Base-by-base conservation (phyloP, 2,888 invertebrate species). In the Athalia rosae region DNA sequence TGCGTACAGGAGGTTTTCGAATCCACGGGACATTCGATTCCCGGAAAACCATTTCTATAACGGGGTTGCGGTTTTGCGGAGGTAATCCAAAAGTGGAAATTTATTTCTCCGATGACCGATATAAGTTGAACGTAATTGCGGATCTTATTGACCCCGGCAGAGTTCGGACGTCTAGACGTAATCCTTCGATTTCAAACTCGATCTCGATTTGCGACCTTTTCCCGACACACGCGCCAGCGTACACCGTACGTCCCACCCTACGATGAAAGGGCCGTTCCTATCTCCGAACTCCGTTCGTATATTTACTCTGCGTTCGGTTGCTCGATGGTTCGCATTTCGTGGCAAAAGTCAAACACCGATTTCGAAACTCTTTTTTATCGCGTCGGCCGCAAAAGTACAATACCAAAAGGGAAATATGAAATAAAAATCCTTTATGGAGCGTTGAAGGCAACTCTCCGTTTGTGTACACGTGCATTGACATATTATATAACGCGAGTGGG, bases 261-360 rank as follows among this genome's bases (percentile, higher is more conserved):
- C 28, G 28, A 28, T 28, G 28, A 28, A 28, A 28, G 28, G 28
- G 28, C 28, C 28, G 28, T 11, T 6, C 59, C 13, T 13, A 59
- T 59, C 13, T 59, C 4, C 13, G 3, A 4, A 4, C 13, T 13
- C n/a, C 3, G 4, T 13, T 15, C 13, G 59, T 15, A 11, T 53
- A 28, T 67, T 67, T 67, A 67, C 67, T 6, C 28, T 15, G 28
- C 50, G 41, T 67, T 28, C 50, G 5, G 50, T 11, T 67, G 67
- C 11, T 67, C 67, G 48, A 67, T 67, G 67, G 67, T 53, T 67
- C 67, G 67, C 50, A 50, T 67, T 71, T 58, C 45, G 71, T 58
- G 43, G n/a, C n/a, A 43, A 71, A 71, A 71, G 56, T 58, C 56
- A 71, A 71, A 58, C 58, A 71, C 43, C 71, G 43, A 45, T 58